Evolutionary conservation across 2,113 vertebrate genomes (phyloP).

Genomic region (Thunnus maccoyii): DNA sequence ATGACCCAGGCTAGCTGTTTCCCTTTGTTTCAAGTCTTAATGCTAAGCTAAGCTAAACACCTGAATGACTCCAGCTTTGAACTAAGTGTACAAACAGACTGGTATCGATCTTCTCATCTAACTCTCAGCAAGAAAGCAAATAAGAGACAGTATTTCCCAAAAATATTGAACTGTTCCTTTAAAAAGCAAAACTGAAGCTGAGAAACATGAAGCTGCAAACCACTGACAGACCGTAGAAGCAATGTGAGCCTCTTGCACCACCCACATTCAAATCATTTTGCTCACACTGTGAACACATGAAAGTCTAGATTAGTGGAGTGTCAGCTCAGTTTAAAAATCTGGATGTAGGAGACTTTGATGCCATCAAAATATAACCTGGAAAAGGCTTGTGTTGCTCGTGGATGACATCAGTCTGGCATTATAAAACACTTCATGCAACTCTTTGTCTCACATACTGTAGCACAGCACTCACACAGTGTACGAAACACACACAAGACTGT

Average conservation of each 20-base stretch:
- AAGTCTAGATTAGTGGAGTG: neutral
- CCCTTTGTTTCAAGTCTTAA: neutral
- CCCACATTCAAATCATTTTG: neutral
- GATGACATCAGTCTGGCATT: slow-evolving; percentile 39
- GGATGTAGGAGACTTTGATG: slow-evolving; percentile 30
- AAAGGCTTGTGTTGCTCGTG: slow-evolving; percentile 37
- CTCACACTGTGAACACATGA: neutral
- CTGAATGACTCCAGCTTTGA: neutral
- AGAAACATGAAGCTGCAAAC: slow-evolving; percentile 21
- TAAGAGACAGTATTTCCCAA: neutral
- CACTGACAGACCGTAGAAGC: neutral
- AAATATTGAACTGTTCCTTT: neutral
- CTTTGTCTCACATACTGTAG: slow-evolving; percentile 44
- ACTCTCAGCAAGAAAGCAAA: neutral
- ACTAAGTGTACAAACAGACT: too few relatives aligned
- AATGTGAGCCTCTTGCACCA: slow-evolving; percentile 9
- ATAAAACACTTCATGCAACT: slow-evolving; percentile 68
- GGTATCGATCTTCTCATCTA: too few relatives aligned
- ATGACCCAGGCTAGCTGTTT: neutral
- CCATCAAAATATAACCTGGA: slow-evolving; percentile 14
- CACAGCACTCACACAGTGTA: slow-evolving; percentile 58
- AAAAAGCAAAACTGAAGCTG: neutral
- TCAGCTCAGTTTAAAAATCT: slow-evolving; percentile 15
- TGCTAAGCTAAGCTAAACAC: slow-evolving; percentile 25
- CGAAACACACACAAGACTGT: slow-evolving; percentile 62